Base-by-base conservation (phyloP, 2,113 vertebrate species). In the Sitta europaea region DNA sequence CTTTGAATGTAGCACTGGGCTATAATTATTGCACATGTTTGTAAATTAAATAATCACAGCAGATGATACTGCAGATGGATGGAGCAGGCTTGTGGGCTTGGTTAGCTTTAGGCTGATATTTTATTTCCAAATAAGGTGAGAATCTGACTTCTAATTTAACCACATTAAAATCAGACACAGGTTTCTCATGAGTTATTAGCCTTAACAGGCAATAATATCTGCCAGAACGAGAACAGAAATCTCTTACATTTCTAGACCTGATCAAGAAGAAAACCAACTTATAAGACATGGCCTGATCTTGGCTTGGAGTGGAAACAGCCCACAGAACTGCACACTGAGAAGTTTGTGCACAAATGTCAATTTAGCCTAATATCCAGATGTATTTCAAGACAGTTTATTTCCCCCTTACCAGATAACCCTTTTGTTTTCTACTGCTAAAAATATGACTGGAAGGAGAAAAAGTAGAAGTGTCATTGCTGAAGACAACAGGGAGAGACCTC, bases 51-150 rank as follows among this genome's bases (percentile, higher is more conserved):
- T 73, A 82, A 47, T 77, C 65, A 73, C 18, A 71, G 86, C 63
- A 95, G 74, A 85, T 55, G 70, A 91, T n/a, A 88, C 38, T 76
- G 78, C 74, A 95, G 71, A 88, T 83, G 87, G 81, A 92, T 3
- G 3, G 67, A 73, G 47, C 47, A 95, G 75, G 38, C n/a, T 65
- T 93, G 75, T 80, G 55, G 82, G 75, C 57, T 62, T 59, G 47
- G 47, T 72, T 90, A 83, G 55, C 74, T 91, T 73, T 88, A 51
- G 63, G 67, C 27, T 86, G 81, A 80, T 83, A 71, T 77, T 90
- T 88, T 20, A 40, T 83, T 96, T 88, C 88, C 88, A 96, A 90
- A 94, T 82, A 92, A 82, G 63, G 71, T 66, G 59, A 90, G 62
- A 54, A 83, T 80, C 35, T 93, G 87, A 51, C 77, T 90, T 86